These are phyloP conservation scores for Spatulosminthurus flaviceps DNA, from an alignment of 2,888 invertebrate genomes.

Conservation along the genomic window DNA sequence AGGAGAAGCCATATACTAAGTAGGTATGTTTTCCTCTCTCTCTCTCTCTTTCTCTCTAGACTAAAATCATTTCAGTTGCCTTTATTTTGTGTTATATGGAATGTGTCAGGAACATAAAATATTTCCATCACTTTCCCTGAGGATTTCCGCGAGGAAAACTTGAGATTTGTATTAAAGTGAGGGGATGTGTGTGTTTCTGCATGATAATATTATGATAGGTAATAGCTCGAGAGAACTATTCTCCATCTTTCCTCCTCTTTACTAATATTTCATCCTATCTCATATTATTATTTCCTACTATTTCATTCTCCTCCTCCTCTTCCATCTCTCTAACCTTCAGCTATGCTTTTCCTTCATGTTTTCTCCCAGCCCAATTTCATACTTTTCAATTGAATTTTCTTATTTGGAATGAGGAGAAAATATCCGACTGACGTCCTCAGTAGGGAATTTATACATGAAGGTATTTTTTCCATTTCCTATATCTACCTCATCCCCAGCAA, in stretches of 20 bases:
- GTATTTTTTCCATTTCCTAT: too few species aligned
- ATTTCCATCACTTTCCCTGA: slow-evolving; percentile 7
- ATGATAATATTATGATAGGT: slow-evolving; percentile 4
- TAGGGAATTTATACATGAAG: background rate
- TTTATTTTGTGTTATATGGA: background rate
- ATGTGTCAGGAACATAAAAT: slow-evolving; percentile 7
- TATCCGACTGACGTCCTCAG: background rate
- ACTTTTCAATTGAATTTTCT: background rate
- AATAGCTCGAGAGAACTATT: too few species aligned
- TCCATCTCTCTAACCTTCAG: too few species aligned
- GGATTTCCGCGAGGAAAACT: slow-evolving; percentile 8
- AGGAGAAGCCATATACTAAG: too few species aligned
- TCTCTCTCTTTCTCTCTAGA: background rate
- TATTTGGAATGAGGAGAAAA: background rate
- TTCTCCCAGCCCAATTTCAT: background rate
- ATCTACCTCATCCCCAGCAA: too few species aligned
- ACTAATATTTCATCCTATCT: too few species aligned
- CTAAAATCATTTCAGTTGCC: background rate
- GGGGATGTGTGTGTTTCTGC: too few species aligned
- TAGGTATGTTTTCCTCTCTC: too few species aligned
- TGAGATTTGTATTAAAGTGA: background rate
- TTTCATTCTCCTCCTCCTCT: too few species aligned
- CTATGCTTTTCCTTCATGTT: too few species aligned
- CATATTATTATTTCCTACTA: too few species aligned
- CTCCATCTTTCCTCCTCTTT: too few species aligned